A percentile compares a stretch with the other conserved stretches of the same genome.
phyloP scores from a whole-genome alignment of 2,888 invertebrate species.

The Crossocerus cetratus region DNA sequence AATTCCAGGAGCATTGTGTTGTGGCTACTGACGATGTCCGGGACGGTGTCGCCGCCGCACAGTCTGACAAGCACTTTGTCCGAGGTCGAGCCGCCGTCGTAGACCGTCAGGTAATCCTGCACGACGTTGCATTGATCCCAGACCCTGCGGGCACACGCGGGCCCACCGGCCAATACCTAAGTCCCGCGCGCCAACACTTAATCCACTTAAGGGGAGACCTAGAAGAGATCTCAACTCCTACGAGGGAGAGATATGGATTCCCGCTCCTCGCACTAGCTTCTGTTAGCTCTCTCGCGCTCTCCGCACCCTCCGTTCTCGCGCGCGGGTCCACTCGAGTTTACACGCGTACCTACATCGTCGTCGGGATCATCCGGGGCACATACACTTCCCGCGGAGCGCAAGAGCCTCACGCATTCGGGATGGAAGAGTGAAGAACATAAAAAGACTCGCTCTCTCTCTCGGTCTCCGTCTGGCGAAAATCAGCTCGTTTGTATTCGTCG shows the following conservation, averaged over 20 bases:
- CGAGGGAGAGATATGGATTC: neutral
- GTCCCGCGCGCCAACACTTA: neutral
- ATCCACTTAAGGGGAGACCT: neutral
- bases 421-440: too few relatives aligned
- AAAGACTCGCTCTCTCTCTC: too few relatives aligned
- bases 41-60: conserved; percentile 90
- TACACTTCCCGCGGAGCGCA: neutral
- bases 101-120: conserved; percentile 89
- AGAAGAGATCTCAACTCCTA: neutral
- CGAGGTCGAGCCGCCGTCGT: conserved; percentile 85
- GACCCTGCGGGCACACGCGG: conserved; percentile 78
- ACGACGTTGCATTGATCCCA: conserved; percentile 91
- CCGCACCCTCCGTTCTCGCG: too few relatives aligned
- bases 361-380: neutral
- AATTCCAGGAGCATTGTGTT: conserved; percentile 89
- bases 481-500: conserved; percentile 2
- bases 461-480: neutral
- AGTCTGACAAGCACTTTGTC: conserved; percentile 87
- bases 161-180: too few relatives aligned
- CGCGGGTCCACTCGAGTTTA: too few relatives aligned
- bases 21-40: conserved; percentile 87
- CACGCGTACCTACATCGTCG: too few relatives aligned
- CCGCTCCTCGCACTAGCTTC: too few relatives aligned
- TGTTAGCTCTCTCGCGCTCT: too few relatives aligned
- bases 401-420: neutral